Evolutionary conservation across 2,113 vertebrate species (phyloP).

Genomic region (Datnioides undecimradiatus): DNA sequence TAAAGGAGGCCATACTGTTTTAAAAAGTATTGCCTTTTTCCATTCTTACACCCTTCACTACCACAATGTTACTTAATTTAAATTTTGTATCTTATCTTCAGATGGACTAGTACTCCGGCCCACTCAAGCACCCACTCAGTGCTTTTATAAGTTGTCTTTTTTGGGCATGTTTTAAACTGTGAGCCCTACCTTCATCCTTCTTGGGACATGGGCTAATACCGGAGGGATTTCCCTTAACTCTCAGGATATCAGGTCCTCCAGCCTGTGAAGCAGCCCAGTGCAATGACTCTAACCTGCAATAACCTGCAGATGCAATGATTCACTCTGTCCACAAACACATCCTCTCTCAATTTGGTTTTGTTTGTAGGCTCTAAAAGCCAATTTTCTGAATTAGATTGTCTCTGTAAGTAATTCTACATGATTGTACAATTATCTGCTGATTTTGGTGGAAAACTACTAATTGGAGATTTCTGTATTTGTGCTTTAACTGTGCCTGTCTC

Average conservation of each 20-base stretch:
- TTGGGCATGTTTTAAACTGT: constrained; percentile 20
- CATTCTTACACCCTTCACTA: too few relatives aligned
- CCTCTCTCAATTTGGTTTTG: not conserved
- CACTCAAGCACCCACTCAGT: not conserved
- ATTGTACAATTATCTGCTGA: not conserved
- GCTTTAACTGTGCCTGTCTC: not conserved
- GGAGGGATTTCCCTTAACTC: constrained; percentile 48
- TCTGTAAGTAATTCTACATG: not conserved
- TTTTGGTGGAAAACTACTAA: not conserved
- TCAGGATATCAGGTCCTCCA: constrained; percentile 38
- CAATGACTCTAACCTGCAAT: constrained; percentile 37
- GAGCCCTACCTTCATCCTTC: constrained; percentile 14
- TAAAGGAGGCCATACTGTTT: not conserved
- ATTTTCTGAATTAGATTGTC: not conserved
- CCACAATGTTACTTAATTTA: too few relatives aligned
- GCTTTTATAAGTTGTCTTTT: not conserved
- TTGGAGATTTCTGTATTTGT: constrained; percentile 1
- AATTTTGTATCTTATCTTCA: not conserved
- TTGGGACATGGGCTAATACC: constrained; percentile 10
- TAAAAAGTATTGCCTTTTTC: too few relatives aligned
- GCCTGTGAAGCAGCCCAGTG: constrained; percentile 4
- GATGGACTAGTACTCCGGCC: not conserved
- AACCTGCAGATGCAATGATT: constrained; percentile 36
- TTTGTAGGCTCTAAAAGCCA: constrained; percentile 20
- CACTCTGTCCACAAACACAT: constrained; percentile 13